Evolutionary conservation across 2,797 vertebrate species (phyloP).

Genomic region (Heteromormyrus szaboi): DNA sequence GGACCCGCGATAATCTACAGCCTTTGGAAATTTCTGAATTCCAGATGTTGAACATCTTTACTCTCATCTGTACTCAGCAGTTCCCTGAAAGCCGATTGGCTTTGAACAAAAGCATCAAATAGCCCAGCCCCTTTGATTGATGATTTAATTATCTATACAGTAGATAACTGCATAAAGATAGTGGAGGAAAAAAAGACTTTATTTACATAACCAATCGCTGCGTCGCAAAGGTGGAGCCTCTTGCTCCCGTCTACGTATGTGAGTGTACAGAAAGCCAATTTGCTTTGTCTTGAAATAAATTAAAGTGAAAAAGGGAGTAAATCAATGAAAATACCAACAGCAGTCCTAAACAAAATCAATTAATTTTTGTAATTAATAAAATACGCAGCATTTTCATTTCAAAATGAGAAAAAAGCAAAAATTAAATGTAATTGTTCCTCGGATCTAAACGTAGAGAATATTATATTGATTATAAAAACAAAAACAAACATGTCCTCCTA

Average conservation of each 20-base stretch:
- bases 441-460: background rate
- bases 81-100: slow-evolving; percentile 69
- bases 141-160: slow-evolving; percentile 98
- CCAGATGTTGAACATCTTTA: slow-evolving; percentile 78
- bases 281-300: slow-evolving; percentile 16
- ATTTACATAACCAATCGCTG: slow-evolving; percentile 88
- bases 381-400: background rate
- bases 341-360: background rate
- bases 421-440: background rate
- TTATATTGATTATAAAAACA: slow-evolving; percentile 1
- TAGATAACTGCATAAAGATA: slow-evolving; percentile 72
- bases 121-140: slow-evolving; percentile 85
- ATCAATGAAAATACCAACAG: slow-evolving; percentile 16
- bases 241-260: slow-evolving; percentile 20
- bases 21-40: slow-evolving; percentile 75
- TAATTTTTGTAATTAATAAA: background rate
- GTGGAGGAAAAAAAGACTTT: slow-evolving; percentile 59
- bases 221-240: slow-evolving; percentile 78
- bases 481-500: background rate
- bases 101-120: slow-evolving; percentile 72
- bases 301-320: slow-evolving; percentile 3
- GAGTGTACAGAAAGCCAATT: slow-evolving; percentile 20
- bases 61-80: slow-evolving; percentile 65
- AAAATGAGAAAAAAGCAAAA: background rate
- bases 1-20: slow-evolving; percentile 73